phyloP scores from a whole-genome alignment of 2,113 vertebrate genomes.

The Theristicus caerulescens region DNA sequence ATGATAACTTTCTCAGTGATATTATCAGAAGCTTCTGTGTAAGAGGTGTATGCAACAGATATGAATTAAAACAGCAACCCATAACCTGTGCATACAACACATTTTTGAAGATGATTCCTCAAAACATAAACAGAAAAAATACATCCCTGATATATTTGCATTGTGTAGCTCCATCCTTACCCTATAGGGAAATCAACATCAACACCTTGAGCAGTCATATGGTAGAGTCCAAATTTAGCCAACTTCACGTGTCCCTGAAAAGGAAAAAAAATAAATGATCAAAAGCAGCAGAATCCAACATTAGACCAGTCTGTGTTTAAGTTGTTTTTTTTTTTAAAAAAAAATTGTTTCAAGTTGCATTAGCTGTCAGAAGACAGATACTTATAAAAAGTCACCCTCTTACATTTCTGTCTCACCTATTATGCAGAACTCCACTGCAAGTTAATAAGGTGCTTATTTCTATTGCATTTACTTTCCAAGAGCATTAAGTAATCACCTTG shows the following conservation, averaged over 20 bases:
- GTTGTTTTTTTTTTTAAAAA: background rate
- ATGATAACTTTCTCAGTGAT: background rate
- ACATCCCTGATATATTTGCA: background rate
- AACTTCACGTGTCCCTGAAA: conserved; percentile 89
- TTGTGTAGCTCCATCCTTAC: conserved; percentile 71
- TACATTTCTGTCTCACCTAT: background rate
- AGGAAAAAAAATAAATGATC: background rate
- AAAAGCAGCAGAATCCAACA: background rate
- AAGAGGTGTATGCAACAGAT: background rate
- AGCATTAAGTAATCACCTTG: background rate
- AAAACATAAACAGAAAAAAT: background rate
- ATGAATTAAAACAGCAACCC: background rate
- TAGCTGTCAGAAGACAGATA: background rate
- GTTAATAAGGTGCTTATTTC: background rate
- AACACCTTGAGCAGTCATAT: conserved; percentile 95
- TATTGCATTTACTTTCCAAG: background rate
- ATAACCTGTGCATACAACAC: background rate
- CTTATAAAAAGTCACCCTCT: background rate
- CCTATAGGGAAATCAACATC: conserved; percentile 99
- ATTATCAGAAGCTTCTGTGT: background rate
- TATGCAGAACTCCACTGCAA: background rate
- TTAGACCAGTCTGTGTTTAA: background rate
- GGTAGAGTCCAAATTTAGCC: conserved; percentile 96
- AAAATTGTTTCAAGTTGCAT: background rate
- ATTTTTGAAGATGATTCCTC: background rate